Base-by-base conservation (phyloP, 2,888 invertebrate genomes). In the Diaphora mendica region DNA sequence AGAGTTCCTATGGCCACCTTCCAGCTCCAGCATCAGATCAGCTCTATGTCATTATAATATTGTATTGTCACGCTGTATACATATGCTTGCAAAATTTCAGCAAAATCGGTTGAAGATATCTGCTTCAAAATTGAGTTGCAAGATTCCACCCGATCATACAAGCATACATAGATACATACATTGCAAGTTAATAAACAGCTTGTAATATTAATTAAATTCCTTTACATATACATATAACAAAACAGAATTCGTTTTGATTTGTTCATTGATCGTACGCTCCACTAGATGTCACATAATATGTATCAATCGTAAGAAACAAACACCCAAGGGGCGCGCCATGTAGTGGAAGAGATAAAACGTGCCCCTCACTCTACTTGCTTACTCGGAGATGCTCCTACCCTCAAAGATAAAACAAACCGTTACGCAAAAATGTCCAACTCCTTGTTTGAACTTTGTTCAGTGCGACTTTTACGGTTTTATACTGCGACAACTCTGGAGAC, bases 271-370 rank as follows among this genome's bases (percentile, higher is more conserved):
- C 75, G 74, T 71, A 80, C 82, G 81, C 82, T 83, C 77, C 79
- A 83, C 76, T 83, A 77, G 85, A 86, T 83, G 85, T 86, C 86
- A 85, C 85, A 87, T 88, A 87, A 86, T 85, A 87, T 86, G 88
- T 91, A 92, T 91, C 91, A 91, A 91, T 91, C 89, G 88, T 78
- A 84, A 86, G 87, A 88, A 89, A 91, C 91, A 91, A 92, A 90
- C 88, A 87, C 88, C 90, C 88, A 79, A 66, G 82, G 84, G 85
- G 85, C 82, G 88, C 78, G 81, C 82, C 89, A 91, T 92, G 92
- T 91, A 92, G 91, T 89, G 93, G 92, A 92, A 93, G 92, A 92
- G 92, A 93, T 92, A 93, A 92, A 90, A 87, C 83, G 84, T 82
- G 76, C 85, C 87, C 86, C 85, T 77, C 70, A 74, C 26, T 65